A percentile compares a stretch with the other conserved stretches of the same genome.
These are phyloP conservation scores for Epiblema foenella DNA, from an alignment of 2,888 invertebrate species.

Conservation along the genomic window DNA sequence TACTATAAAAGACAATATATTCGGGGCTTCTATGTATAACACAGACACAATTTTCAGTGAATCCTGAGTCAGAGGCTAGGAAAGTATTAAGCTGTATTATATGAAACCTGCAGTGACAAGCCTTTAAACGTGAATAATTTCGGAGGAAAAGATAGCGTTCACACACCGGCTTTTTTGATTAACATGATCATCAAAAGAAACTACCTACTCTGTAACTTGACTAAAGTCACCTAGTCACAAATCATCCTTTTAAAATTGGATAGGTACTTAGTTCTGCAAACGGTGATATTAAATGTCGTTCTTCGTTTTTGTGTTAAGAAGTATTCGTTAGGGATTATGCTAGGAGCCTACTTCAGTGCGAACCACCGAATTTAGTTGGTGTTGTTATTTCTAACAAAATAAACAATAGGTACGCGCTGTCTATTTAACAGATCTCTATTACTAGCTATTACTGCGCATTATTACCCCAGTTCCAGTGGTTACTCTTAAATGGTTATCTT, in stretches of 20 bases:
- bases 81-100: neutral
- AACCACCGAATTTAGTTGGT: neutral
- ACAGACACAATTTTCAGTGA: neutral
- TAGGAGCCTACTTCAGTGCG: too few species aligned
- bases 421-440: slow-evolving; percentile 26
- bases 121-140: neutral
- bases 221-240: neutral
- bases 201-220: neutral
- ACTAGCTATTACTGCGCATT: slow-evolving; percentile 26
- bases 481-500: slow-evolving; percentile 44
- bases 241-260: neutral
- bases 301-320: too few species aligned
- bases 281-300: too few species aligned
- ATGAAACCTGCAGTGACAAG: neutral
- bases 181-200: neutral
- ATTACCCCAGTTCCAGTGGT: slow-evolving; percentile 35
- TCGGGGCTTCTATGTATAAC: too few species aligned
- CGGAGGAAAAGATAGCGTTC: neutral
- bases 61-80: neutral
- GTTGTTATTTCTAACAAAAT: slow-evolving; percentile 9
- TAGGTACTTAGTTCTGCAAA: too few species aligned
- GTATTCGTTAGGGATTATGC: too few species aligned
- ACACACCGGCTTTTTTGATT: neutral
- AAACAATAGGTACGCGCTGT: slow-evolving; percentile 16
- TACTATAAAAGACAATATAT: too few species aligned